Evolutionary conservation across 1,140 invertebrate genomes (phyloP).

Genomic region (Delia radicum): DNA sequence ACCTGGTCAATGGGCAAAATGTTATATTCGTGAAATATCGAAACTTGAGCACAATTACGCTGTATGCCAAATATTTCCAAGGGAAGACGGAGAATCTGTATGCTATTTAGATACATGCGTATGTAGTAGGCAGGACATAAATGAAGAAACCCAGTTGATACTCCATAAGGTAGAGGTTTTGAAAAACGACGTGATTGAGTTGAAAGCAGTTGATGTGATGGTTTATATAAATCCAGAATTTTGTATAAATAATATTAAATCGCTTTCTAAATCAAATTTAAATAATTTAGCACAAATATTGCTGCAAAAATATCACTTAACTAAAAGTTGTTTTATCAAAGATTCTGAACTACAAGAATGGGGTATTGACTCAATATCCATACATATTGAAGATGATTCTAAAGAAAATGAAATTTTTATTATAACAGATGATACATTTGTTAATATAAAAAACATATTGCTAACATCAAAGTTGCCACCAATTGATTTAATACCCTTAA

Average conservation of each 20-base stretch:
- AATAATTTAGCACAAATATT: not conserved
- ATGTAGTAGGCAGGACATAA: conserved; percentile 24
- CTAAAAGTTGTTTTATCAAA: not conserved
- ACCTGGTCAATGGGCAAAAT: conserved; percentile 35
- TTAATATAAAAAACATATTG: conserved; percentile 35
- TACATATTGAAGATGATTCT: conserved; percentile 18
- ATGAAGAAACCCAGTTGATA: not conserved
- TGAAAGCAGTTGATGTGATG: not conserved
- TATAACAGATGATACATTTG: not conserved
- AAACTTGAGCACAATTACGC: conserved; percentile 21
- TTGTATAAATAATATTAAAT: conserved; percentile 30
- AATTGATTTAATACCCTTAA: not conserved
- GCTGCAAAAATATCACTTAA: conserved; percentile 2
- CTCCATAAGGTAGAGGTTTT: not conserved
- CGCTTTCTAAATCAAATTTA: not conserved
- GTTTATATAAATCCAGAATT: not conserved
- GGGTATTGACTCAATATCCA: conserved; percentile 38
- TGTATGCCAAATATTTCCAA: conserved; percentile 33
- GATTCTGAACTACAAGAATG: not conserved
- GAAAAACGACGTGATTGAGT: not conserved
- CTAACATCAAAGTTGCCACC: conserved; percentile 24
- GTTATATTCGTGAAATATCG: conserved; percentile 28
- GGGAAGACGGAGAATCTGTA: conserved; percentile 30
- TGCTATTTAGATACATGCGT: conserved; percentile 45
- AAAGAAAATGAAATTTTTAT: conserved; percentile 31